These are phyloP conservation scores for Pangasianodon gigas DNA, from an alignment of 2,113 vertebrate genomes.

Conservation along the genomic window DNA sequence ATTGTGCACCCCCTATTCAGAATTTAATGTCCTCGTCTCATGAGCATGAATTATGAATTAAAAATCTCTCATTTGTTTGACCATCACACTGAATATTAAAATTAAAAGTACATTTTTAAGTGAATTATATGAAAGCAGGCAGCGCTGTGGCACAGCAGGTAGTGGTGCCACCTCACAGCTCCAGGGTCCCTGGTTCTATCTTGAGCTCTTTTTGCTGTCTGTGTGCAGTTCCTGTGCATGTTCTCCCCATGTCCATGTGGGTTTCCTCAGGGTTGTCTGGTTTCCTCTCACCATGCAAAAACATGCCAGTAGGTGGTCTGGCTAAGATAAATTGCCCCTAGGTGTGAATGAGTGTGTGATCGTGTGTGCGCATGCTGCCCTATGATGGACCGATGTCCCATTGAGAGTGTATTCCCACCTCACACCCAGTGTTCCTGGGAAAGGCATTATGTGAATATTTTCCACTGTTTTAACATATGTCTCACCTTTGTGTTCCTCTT, in stretches of 20 bases:
- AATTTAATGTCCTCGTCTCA: too few species aligned
- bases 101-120: neutral
- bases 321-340: neutral
- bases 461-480: neutral
- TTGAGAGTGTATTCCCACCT: neutral
- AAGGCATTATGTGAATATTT: neutral
- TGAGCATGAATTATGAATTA: neutral
- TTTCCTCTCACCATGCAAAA: neutral
- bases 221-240: neutral
- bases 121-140: neutral
- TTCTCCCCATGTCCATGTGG: neutral
- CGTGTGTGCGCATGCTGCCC: neutral
- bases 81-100: neutral
- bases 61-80: neutral
- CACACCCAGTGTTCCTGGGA: neutral
- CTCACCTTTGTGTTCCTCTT: slow-evolving; percentile 67
- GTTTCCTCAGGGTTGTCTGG: neutral
- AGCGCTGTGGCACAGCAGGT: neutral
- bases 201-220: neutral
- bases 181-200: neutral
- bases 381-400: neutral
- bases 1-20: too few species aligned
- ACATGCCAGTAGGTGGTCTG: neutral
- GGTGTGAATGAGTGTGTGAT: neutral
- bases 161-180: neutral